Conservation (phyloP, 1,140 invertebrate genomes). For the Himalopsyche phryganea region DNA sequence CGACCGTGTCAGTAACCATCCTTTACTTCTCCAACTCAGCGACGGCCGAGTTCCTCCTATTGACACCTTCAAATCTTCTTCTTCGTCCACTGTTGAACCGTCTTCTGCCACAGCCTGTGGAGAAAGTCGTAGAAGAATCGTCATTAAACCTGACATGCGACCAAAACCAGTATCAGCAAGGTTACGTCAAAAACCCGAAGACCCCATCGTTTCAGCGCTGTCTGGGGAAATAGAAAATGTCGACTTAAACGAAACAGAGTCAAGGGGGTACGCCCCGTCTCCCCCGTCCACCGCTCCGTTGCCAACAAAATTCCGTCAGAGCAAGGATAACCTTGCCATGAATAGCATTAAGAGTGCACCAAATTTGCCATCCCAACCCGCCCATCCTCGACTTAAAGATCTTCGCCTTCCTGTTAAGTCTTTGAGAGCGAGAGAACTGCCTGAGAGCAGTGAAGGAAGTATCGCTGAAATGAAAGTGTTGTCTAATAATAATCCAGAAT, state of each 20-base stretch:
- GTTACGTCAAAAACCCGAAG: constrained; percentile 51
- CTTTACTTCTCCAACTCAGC: constrained; percentile 61
- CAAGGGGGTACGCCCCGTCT: constrained; percentile 66
- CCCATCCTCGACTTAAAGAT: constrained; percentile 67
- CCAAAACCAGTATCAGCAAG: constrained; percentile 58
- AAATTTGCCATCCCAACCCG: constrained; percentile 65
- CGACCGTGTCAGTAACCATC: constrained; percentile 76
- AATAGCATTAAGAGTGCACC: constrained; percentile 75
- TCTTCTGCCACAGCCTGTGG: constrained; percentile 45
- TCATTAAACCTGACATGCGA: constrained; percentile 51
- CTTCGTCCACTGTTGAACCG: constrained; percentile 49
- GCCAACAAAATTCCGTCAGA: constrained; percentile 73
- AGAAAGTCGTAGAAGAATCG: constrained; percentile 49
- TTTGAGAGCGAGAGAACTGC: constrained; percentile 56
- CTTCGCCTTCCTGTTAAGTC: constrained; percentile 64
- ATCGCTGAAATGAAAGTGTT: constrained; percentile 46
- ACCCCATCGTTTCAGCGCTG: constrained; percentile 54
- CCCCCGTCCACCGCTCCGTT: constrained; percentile 76
- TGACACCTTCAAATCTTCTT: constrained; percentile 38
- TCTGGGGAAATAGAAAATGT: constrained; percentile 62
- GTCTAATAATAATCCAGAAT: constrained; percentile 45
- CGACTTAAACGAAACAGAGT: constrained; percentile 59
- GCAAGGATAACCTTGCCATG: constrained; percentile 65
- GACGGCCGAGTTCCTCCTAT: constrained; percentile 44
- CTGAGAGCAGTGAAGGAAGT: constrained; percentile 63